Conservation (phyloP, 2,113 vertebrate species). For the Dasypus novemcinctus region DNA sequence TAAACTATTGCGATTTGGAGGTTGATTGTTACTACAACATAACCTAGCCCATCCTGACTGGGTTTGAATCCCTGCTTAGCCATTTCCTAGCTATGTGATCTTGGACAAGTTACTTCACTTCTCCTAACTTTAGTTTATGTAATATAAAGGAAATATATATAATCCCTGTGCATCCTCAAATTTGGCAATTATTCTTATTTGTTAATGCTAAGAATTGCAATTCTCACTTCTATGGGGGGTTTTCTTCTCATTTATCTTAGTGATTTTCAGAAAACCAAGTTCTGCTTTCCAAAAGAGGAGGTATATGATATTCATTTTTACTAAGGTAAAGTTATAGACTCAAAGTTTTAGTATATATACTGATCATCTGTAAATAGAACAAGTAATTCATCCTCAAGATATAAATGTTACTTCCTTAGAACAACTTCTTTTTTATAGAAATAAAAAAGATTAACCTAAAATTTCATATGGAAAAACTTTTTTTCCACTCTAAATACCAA, state of each 20-base stretch:
- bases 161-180: background rate
- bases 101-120: background rate
- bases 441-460: slow-evolving; percentile 61
- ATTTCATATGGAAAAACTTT: slow-evolving; percentile 58
- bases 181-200: background rate
- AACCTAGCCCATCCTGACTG: background rate
- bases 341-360: background rate
- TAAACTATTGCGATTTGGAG: background rate
- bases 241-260: slow-evolving; percentile 14
- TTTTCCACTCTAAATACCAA: slow-evolving; percentile 37
- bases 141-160: background rate
- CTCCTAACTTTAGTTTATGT: background rate
- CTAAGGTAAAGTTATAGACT: background rate
- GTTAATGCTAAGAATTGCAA: slow-evolving; percentile 19
- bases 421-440: background rate
- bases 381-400: slow-evolving; percentile 15
- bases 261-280: background rate
- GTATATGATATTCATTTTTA: background rate
- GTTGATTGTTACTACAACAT: background rate
- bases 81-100: background rate
- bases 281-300: background rate
- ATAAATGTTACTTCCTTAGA: slow-evolving; percentile 7
- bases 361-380: slow-evolving; percentile 31
- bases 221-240: background rate
- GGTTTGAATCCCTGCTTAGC: too few relatives aligned